These are phyloP conservation scores for Mastomys natalensis DNA, from an alignment of 2,113 vertebrate genomes.

Conservation along the genomic window DNA sequence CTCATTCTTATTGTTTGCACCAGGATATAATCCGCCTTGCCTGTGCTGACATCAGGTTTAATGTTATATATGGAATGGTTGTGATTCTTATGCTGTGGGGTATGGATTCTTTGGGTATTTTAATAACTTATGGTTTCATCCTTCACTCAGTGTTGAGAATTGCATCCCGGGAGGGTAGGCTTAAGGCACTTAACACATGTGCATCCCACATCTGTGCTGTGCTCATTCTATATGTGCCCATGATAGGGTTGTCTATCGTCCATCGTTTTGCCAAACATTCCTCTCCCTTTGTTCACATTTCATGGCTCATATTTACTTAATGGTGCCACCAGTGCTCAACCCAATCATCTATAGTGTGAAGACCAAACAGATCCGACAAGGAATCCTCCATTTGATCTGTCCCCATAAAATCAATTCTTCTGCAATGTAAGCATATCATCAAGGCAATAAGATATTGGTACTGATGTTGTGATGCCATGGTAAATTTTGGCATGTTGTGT, in stretches of 20 bases:
- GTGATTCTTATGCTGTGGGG: conserved; percentile 67
- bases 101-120: conserved; percentile 67
- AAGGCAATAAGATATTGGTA: neutral
- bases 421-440: neutral
- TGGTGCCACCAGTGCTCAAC: conserved; percentile 71
- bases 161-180: conserved; percentile 38
- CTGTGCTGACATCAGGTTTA: conserved; percentile 33
- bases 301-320: conserved; percentile 61
- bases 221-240: conserved; percentile 65
- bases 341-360: conserved; percentile 74
- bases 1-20: conserved; percentile 75
- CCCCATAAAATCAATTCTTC: neutral
- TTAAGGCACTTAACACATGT: conserved; percentile 71
- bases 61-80: conserved; percentile 29
- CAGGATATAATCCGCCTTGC: conserved; percentile 63
- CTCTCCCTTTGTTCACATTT: conserved; percentile 49
- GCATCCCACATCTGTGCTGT: conserved; percentile 70
- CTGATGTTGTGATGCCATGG: neutral
- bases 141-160: conserved; percentile 58
- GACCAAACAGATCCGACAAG: conserved; percentile 61
- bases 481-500: neutral
- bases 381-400: conserved; percentile 5
- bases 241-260: conserved; percentile 69
- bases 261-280: conserved; percentile 63
- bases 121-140: conserved; percentile 65